Evolutionary conservation across 2,888 invertebrate species (phyloP), one percentile per base, ranked within the genome.

Genomic region (Tridacna crocea): DNA sequence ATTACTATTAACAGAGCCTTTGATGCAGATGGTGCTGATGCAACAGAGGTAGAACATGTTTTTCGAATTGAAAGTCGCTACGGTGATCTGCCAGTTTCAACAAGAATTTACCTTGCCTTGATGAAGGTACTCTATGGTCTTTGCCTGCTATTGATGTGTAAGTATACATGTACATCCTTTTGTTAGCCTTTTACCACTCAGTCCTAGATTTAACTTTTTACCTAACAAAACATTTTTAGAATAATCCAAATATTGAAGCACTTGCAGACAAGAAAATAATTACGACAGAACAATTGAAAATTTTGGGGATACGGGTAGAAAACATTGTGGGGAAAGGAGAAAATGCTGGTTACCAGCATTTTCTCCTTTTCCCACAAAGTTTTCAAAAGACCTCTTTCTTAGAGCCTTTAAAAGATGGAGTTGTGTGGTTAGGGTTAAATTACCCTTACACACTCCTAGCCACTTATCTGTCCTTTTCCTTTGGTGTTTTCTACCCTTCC

Each of bases 41-140:
- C 80, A 6, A 19, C 72, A 6, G 48, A 36, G 12, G n/a, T 36
- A 11, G 70, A 63, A 0, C 87, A 91, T 13, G 87, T 89, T 10
- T 17, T 17, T 0, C 77, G 72, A 24, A 72, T 92, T 26, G 89
- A 90, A 72, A 73, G 83, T 77, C 80, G 77, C 17, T 81, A 86
- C 78, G 83, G 86, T n/a, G 82, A 87, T 55, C 79, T 87, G 48
- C 75, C 83, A 27, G 22, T 88, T 0, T 11, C 80, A 22, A 82
- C 72, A 22, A 73, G 89, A 70, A 13, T 87, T 15, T 58, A 77
- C 22, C 75, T 84, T 26, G 85, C 89, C 12, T 66, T 88, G n/a
- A 80, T 80, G 47, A 88, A 80, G 73, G 86, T 89, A 17, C 72
- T 89, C 13, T 84, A 85, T 79, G 89, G 89, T 61, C 75, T 88